Base-by-base conservation (phyloP, 2,113 vertebrate species). In the Lepisosteus oculatus region DNA sequence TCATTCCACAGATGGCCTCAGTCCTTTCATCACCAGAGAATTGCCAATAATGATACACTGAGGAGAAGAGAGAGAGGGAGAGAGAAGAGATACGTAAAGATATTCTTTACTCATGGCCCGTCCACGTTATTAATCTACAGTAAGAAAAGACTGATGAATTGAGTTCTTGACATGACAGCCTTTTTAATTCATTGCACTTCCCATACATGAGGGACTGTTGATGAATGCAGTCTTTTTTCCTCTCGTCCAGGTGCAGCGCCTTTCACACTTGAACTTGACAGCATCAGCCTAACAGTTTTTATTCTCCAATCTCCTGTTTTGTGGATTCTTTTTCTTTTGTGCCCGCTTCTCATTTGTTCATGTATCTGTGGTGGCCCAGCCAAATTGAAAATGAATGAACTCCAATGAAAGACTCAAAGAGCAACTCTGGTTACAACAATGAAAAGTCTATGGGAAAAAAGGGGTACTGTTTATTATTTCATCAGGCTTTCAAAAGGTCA, bases 1-100 rank as follows among this genome's bases (percentile, higher is more conserved):
- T 91, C 89, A 92, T 90, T 81, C 83, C 85, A 83, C 89, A 92
- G 89, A 92, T 91, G 87, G 88, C 87, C 90, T 80, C 78, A 0
- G 75, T 73, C 75, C 78, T 88, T 86, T 90, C 86, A 3, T 45
- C 86, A 84, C 80, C 80, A 71, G 67, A 41, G 65, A 73, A 75
- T 67, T 61, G 80, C 78, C 65, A 81, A 85, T 85, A 86, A 76
- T 87, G 84, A 44, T 11, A 76, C 71, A 78, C 12, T 62, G 61
- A 73, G 76, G 79, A 43, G 29, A 17, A 63, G 57, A 47, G 61
- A 59, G 12, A 65, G 44, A 44, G 43, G 64, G 69, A n/a, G 15
- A 80, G 61, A 74, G 80, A 83, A 80, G 69, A 74, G 72, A 85
- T 84, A 84, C 83, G 89, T 83, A 81, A 80, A 85, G 87, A 88